phyloP scores from a whole-genome alignment of 1,140 invertebrate species.

The Coboldia fuscipes region DNA sequence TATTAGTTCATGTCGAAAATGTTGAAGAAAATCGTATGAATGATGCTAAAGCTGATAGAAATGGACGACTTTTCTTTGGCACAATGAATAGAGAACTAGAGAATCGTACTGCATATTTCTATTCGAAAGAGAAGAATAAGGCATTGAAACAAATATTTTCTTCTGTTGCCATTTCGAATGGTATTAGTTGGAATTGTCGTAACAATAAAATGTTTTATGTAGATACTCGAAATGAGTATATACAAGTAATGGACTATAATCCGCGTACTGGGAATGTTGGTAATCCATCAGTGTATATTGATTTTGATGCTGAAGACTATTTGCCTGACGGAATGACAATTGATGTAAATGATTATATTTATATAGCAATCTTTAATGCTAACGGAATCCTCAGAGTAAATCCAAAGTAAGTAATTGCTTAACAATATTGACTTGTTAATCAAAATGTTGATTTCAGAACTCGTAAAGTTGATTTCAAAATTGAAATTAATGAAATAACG shows the following conservation, averaged over 20 bases:
- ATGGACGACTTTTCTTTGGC: slow-evolving; percentile 43
- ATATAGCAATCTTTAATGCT: background rate
- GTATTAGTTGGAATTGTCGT: slow-evolving; percentile 36
- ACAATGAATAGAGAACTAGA: slow-evolving; percentile 39
- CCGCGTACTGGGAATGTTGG: background rate
- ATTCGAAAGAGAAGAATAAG: slow-evolving; percentile 20
- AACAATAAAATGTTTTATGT: slow-evolving; percentile 36
- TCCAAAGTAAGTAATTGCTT: slow-evolving; percentile 1
- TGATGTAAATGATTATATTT: background rate
- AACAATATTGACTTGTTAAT: too few relatives aligned
- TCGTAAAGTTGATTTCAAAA: too few relatives aligned
- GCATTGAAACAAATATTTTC: slow-evolving; percentile 9
- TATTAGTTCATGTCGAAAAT: slow-evolving; percentile 21
- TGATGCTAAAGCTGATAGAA: slow-evolving; percentile 67
- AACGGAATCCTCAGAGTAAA: background rate
- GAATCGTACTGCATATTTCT: slow-evolving; percentile 21
- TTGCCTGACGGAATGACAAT: slow-evolving; percentile 10
- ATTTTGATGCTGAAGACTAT: too few relatives aligned
- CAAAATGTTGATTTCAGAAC: too few relatives aligned
- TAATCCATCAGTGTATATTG: too few relatives aligned
- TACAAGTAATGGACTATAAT: slow-evolving; percentile 38
- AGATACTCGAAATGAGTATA: slow-evolving; percentile 25
- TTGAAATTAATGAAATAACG: too few relatives aligned
- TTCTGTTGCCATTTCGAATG: slow-evolving; percentile 25
- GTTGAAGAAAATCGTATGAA: slow-evolving; percentile 52